Evolutionary conservation across 2,797 vertebrate genomes (phyloP).

Genomic region (Eupleurogrammus muticus): DNA sequence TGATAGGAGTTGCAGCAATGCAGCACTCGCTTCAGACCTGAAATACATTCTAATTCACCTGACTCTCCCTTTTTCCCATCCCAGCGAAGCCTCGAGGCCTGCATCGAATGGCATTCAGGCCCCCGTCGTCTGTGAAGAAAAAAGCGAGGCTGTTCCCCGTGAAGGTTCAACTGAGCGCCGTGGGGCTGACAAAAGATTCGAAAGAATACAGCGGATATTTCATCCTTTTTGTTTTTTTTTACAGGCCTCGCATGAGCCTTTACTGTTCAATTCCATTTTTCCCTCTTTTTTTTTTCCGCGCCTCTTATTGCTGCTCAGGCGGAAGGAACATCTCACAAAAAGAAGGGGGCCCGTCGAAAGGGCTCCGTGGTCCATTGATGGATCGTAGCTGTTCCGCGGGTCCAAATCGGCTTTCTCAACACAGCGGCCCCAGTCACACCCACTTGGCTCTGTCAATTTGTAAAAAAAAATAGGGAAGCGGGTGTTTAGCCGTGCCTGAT

Average conservation of each 20-base stretch:
- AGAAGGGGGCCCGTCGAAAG: slow-evolving; percentile 39
- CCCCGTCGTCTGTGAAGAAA: slow-evolving; percentile 54
- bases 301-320: slow-evolving; percentile 36
- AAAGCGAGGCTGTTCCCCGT: slow-evolving; percentile 31
- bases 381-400: slow-evolving; percentile 36
- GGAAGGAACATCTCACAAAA: slow-evolving; percentile 47
- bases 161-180: slow-evolving; percentile 33
- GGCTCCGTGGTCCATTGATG: slow-evolving; percentile 30
- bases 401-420: slow-evolving; percentile 48
- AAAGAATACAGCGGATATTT: slow-evolving; percentile 42
- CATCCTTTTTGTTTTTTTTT: no score
- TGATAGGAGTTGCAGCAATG: slow-evolving; percentile 81
- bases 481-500: slow-evolving; percentile 36
- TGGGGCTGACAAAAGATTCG: slow-evolving; percentile 38
- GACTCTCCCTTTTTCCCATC: slow-evolving; percentile 43
- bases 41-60: slow-evolving; percentile 78
- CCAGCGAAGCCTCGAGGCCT: slow-evolving; percentile 40
- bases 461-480: slow-evolving; percentile 59
- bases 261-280: slow-evolving; percentile 36
- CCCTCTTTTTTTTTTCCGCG: background rate
- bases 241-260: slow-evolving; percentile 21
- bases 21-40: slow-evolving; percentile 82
- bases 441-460: slow-evolving; percentile 62
- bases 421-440: slow-evolving; percentile 41
- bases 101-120: slow-evolving; percentile 69